Base-by-base conservation (phyloP, 2,888 invertebrate genomes). In the Sarcophaga subvicina region DNA sequence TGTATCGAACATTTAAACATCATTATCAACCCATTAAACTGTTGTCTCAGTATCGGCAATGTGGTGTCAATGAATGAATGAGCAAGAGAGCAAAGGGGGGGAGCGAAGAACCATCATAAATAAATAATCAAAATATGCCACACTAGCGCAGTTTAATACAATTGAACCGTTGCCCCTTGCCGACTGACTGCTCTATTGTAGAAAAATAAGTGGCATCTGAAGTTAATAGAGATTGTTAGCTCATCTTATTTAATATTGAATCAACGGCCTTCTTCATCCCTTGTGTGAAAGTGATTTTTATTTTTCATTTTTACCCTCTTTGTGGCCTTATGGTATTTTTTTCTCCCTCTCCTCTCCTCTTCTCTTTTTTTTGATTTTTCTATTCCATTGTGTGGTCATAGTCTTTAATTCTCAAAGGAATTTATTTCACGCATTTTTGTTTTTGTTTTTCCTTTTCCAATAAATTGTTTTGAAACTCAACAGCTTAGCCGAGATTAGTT, bases 371-470 rank as follows among this genome's bases (percentile, higher is more conserved):
- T 80, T 69, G 25, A 10, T 67, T 45, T 10, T 59, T 75, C 72
- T 66, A n/a, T 66, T 78, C 75, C 80, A 86, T 88, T 84, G 84
- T 90, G 91, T 90, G 92, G 92, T 92, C 89, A 90, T 91, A 90
- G 89, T 89, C 88, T 91, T 91, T 91, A 91, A 90, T 90, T 91
- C 91, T 90, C 92, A 89, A 87, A 89, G 90, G 91, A 91, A 91
- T 91, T 91, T 91, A 88, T 54, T 83, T 78, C 62, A 67, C 62
- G 62, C 54, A 45, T 37, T 72, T 64, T 67, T 22, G 49, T 63
- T 59, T 49, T 49, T 14, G 22, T 63, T 14, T 89, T 88, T 89
- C 88, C 88, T 88, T 89, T 90, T 90, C 88, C 88, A 2, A 8
- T 37, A 37, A 89, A 88, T 49, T 82, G 70, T 80, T 87, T 73